These are phyloP conservation scores for Bombus terrestris DNA, from an alignment of 1,140 invertebrate genomes.

Conservation along the genomic window DNA sequence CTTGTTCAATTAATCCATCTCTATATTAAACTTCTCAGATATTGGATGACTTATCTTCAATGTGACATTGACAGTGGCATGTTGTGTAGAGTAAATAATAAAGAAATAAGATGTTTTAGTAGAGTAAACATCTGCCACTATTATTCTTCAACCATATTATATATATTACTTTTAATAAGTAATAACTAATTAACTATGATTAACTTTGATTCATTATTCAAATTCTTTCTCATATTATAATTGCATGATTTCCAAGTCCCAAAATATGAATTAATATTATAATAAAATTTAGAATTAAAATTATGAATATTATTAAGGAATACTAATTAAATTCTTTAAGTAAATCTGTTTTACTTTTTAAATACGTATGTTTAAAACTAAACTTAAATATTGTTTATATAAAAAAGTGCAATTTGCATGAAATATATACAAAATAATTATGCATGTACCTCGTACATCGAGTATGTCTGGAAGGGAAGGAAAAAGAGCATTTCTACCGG, in stretches of 20 bases:
- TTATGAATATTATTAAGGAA: not conserved
- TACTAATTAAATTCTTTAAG: no score
- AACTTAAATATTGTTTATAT: not conserved
- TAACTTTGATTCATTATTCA: no score
- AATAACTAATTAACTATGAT: not conserved
- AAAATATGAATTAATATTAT: not conserved
- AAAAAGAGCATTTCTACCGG: not conserved
- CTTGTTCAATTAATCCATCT: conserved; percentile 12
- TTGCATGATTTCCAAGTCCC: not conserved
- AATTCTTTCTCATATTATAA: not conserved
- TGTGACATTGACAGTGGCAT: conserved; percentile 4
- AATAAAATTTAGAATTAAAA: not conserved
- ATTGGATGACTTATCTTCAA: not conserved
- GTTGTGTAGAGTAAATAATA: not conserved
- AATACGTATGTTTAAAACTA: not conserved
- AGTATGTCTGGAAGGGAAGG: not conserved
- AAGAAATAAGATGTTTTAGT: not conserved
- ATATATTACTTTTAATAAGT: not conserved
- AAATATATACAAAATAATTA: not conserved
- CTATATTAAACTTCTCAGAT: conserved; percentile 23
- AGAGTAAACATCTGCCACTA: no score
- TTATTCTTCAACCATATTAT: not conserved
- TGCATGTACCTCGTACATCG: not conserved
- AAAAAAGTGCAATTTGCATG: not conserved
- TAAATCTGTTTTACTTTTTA: not conserved